phyloP scores from a whole-genome alignment of 2,888 invertebrate species.

The Latrodectus hesperus region DNA sequence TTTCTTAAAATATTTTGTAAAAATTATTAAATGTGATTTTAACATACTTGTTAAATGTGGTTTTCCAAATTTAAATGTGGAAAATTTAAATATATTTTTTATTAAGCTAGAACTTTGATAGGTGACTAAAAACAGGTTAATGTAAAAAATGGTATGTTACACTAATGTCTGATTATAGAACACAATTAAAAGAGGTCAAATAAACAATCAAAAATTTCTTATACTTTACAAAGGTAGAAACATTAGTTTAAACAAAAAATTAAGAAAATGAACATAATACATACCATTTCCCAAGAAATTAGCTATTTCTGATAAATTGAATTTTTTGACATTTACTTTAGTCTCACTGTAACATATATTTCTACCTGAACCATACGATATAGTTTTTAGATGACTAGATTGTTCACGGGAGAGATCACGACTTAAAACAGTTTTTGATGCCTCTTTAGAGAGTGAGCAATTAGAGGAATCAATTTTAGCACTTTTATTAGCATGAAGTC shows the following conservation, averaged over 20 bases:
- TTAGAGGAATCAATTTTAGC: conserved; percentile 28
- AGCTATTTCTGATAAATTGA: conserved; percentile 47
- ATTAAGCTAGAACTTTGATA: too few species aligned
- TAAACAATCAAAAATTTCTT: too few species aligned
- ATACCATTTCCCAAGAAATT: conserved; percentile 44
- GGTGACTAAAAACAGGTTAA: too few species aligned
- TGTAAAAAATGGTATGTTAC: too few species aligned
- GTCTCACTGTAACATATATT: conserved; percentile 46
- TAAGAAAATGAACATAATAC: conserved; percentile 12
- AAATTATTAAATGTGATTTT: too few species aligned
- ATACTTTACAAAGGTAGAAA: too few species aligned
- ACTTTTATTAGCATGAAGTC: conserved; percentile 7
- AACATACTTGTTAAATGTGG: too few species aligned
- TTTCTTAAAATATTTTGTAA: too few species aligned
- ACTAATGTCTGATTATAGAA: too few species aligned
- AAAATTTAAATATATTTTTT: too few species aligned
- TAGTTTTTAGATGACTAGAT: conserved; percentile 47
- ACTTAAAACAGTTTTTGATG: conserved; percentile 22
- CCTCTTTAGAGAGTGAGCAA: conserved; percentile 11
- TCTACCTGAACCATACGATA: conserved; percentile 37
- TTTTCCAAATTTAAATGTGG: too few species aligned
- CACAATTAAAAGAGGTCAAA: too few species aligned
- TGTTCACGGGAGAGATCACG: conserved; percentile 42
- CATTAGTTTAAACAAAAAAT: background rate
- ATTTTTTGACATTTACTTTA: conserved; percentile 51